Evolutionary conservation across 2,888 invertebrate genomes (phyloP).

Genomic region (Formica aserva): DNA sequence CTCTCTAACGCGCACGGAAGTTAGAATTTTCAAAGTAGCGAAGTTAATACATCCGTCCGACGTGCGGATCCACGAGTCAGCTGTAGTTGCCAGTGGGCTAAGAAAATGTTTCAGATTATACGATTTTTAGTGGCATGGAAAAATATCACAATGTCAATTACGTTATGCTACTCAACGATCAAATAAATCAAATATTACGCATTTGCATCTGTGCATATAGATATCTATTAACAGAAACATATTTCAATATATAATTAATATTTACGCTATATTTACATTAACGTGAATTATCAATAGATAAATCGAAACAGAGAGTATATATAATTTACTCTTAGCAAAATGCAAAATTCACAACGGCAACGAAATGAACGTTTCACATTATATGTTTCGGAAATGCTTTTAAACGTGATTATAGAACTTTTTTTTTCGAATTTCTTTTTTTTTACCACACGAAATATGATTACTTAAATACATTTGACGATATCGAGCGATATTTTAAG

Average conservation of each 20-base stretch:
- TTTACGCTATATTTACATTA: constrained; percentile 31
- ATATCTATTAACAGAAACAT: background rate
- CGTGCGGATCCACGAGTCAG: constrained; percentile 39
- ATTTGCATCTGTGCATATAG: background rate
- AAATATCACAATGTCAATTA: constrained; percentile 24
- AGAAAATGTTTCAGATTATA: constrained; percentile 37
- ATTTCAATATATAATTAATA: constrained; percentile 28
- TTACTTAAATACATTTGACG: background rate
- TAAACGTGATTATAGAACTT: background rate
- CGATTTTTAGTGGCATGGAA: constrained; percentile 13
- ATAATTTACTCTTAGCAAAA: constrained; percentile 40
- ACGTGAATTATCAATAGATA: constrained; percentile 29
- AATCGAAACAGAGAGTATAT: constrained; percentile 15
- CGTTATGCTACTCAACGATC: background rate
- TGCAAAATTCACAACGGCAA: constrained; percentile 17
- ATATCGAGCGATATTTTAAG: background rate
- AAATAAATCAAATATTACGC: background rate
- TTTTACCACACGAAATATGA: background rate
- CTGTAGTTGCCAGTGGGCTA: constrained; percentile 20
- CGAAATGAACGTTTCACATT: background rate
- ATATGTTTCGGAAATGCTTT: background rate
- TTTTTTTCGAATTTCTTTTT: background rate
- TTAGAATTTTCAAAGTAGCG: constrained; percentile 48
- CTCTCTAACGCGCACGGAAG: constrained; percentile 30
- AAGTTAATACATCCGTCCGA: constrained; percentile 40